Conservation (phyloP, 2,888 invertebrate genomes). For the Drosophila nigritarsus region DNA sequence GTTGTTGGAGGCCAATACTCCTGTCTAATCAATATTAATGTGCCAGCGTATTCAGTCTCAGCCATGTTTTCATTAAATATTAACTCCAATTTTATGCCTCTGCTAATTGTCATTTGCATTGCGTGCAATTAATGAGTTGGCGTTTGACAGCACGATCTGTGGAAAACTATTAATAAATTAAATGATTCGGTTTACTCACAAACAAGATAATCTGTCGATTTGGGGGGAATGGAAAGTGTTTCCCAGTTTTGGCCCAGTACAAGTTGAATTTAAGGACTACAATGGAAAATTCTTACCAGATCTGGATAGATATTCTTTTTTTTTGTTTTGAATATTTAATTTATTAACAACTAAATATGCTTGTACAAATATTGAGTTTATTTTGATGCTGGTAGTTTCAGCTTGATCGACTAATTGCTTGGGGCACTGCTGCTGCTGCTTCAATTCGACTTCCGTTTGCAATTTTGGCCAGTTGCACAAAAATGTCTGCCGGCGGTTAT, state of each 20-base stretch:
- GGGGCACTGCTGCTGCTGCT: constrained; percentile 26
- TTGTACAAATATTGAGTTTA: not conserved
- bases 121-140: constrained; percentile 47
- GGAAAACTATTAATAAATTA: not conserved
- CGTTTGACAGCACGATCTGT: constrained; percentile 55
- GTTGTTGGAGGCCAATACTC: not conserved
- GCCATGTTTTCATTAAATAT: constrained; percentile 8
- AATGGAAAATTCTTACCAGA: not conserved
- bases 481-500: constrained; percentile 63
- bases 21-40: not conserved
- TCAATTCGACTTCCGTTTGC: constrained; percentile 72
- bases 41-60: constrained; percentile 13
- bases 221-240: constrained; percentile 12
- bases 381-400: constrained; percentile 29
- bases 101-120: constrained; percentile 59
- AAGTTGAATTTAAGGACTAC: not conserved
- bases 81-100: constrained; percentile 39
- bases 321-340: too few relatives aligned
- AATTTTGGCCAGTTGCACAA: constrained; percentile 63
- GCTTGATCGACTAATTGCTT: constrained; percentile 63
- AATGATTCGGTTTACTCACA: not conserved
- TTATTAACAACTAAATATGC: not conserved
- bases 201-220: constrained; percentile 7
- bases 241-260: not conserved
- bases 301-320: too few relatives aligned